Percentiles rank a stretch among this genome's conserved stretches.
Evolutionary conservation across 2,797 vertebrate species (phyloP).

Genomic region (Morus bassanus): DNA sequence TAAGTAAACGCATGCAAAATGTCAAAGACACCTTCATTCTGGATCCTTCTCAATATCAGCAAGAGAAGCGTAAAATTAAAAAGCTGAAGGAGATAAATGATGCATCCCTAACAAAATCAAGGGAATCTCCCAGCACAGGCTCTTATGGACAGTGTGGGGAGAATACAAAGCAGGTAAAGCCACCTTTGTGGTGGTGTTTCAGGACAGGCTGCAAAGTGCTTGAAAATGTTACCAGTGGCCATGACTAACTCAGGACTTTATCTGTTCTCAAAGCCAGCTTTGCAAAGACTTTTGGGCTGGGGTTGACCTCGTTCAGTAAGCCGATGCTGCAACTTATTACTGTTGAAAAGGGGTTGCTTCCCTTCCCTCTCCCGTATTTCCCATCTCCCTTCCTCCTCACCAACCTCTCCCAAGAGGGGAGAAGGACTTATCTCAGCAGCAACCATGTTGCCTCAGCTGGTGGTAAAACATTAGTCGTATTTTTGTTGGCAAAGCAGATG

Average conservation of each 20-base stretch:
- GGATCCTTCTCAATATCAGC: background rate
- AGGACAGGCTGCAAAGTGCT: background rate
- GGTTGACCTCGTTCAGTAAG: background rate
- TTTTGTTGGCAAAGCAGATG: background rate
- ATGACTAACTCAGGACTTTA: background rate
- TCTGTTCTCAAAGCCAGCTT: background rate
- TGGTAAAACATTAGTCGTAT: background rate
- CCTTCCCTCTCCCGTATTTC: background rate
- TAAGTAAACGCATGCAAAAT: background rate
- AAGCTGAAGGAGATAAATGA: constrained; percentile 11
- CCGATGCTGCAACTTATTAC: background rate
- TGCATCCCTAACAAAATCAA: background rate
- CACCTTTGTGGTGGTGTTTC: background rate
- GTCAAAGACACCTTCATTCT: background rate
- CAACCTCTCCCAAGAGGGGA: background rate
- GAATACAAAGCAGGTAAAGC: background rate
- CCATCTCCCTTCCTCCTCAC: background rate
- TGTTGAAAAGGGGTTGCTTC: background rate
- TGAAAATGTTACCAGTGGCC: background rate
- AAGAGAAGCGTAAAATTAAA: constrained; percentile 1
- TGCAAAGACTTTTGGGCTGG: background rate
- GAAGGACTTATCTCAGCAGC: background rate
- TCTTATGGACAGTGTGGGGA: rapidly evolving
- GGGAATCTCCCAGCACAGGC: background rate
- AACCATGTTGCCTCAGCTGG: background rate